Conservation (phyloP, 1,140 invertebrate genomes). For the Chlorops oryzae region DNA sequence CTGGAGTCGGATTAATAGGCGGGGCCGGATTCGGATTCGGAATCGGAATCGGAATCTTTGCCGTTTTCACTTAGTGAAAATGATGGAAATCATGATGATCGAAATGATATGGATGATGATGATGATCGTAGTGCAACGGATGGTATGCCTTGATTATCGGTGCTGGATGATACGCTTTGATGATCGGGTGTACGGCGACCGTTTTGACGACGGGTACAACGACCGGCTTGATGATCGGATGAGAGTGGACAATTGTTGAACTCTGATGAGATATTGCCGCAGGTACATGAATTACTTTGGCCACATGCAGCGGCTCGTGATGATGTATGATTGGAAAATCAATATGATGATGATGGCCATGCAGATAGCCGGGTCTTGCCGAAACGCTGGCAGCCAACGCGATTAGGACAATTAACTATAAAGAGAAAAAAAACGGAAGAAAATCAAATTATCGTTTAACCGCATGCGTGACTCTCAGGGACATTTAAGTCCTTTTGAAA, state of each 20-base stretch:
- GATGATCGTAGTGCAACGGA: slow-evolving; percentile 31
- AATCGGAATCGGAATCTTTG: too few species aligned
- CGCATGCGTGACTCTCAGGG: not conserved
- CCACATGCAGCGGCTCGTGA: slow-evolving; percentile 37
- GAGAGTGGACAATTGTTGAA: slow-evolving; percentile 43
- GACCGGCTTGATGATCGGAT: slow-evolving; percentile 40
- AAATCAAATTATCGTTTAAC: not conserved
- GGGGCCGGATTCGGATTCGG: too few species aligned
- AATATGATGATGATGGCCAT: slow-evolving; percentile 39
- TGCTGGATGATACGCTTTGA: slow-evolving; percentile 39
- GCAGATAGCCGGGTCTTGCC: slow-evolving; percentile 39
- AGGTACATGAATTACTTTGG: slow-evolving; percentile 39
- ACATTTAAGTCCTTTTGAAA: not conserved
- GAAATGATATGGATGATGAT: slow-evolving; percentile 33
- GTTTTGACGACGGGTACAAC: slow-evolving; percentile 38
- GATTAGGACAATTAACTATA: slow-evolving; percentile 20
- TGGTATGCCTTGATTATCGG: slow-evolving; percentile 36
- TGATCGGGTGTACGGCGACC: slow-evolving; percentile 36
- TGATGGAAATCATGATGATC: slow-evolving; percentile 36
- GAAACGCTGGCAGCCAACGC: slow-evolving; percentile 25
- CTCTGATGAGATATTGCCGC: slow-evolving; percentile 52
- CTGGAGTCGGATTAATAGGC: too few species aligned
- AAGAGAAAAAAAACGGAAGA: not conserved
- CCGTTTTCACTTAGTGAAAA: slow-evolving; percentile 20
- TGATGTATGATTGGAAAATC: slow-evolving; percentile 34